These are phyloP conservation scores for Chromis chromis DNA, from an alignment of 2,797 vertebrate species.

Conservation along the genomic window DNA sequence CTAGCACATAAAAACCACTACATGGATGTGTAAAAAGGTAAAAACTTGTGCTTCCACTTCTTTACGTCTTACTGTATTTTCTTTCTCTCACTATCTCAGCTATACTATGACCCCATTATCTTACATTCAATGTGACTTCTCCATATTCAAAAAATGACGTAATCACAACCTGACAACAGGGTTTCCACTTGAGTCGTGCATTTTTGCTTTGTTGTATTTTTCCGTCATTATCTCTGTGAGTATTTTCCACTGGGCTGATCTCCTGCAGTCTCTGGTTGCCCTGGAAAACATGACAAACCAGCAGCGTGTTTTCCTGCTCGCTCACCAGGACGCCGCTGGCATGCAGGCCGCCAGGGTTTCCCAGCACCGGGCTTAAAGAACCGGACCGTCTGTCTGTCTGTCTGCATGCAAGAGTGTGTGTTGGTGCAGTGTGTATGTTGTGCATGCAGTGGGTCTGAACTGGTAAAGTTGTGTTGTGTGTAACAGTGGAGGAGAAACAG, in stretches of 20 bases:
- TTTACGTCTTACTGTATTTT: background rate
- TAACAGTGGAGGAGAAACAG: conserved; percentile 1
- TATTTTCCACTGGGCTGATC: conserved; percentile 81
- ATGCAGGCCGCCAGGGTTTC: conserved; percentile 70
- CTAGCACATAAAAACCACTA: too few relatives aligned
- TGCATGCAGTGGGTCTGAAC: conserved; percentile 14
- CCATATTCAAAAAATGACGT: conserved; percentile 55
- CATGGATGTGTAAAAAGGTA: too few relatives aligned
- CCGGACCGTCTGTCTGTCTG: conserved; percentile 39
- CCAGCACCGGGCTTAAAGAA: conserved; percentile 66
- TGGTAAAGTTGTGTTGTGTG: conserved; percentile 23
- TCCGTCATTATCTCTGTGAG: conserved; percentile 77
- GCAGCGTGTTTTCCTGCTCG: conserved; percentile 76
- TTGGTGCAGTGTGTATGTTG: conserved; percentile 50
- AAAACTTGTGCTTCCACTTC: too few relatives aligned
- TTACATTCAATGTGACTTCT: conserved; percentile 13
- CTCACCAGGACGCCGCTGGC: conserved; percentile 72
- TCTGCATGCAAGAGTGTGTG: conserved; percentile 49
- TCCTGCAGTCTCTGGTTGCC: conserved; percentile 77
- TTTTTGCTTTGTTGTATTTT: conserved; percentile 74
- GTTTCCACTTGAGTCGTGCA: conserved; percentile 71
- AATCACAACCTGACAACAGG: conserved; percentile 52
- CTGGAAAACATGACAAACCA: conserved; percentile 84
- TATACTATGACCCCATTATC: conserved; percentile 17
- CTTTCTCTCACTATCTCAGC: conserved; percentile 6